phyloP scores from a whole-genome alignment of 2,888 invertebrate genomes.

The Dendrolimus houi region DNA sequence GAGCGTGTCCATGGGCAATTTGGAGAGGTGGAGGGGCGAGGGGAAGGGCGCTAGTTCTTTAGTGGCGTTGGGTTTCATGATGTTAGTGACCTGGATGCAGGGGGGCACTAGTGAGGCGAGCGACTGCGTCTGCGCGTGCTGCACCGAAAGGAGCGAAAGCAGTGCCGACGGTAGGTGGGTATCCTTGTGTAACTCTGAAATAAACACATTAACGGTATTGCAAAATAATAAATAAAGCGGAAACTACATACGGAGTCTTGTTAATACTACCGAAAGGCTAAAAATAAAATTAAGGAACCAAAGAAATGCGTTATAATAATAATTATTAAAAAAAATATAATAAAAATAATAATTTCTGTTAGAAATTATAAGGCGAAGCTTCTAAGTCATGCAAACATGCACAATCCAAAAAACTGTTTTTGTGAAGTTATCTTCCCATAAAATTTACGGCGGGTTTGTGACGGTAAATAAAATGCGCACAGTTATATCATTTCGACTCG shows the following conservation, averaged over 20 bases:
- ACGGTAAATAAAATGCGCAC: conserved; percentile 38
- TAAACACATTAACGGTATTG: conserved; percentile 64
- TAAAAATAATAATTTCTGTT: conserved; percentile 57
- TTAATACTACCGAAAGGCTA: conserved; percentile 74
- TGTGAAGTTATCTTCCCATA: conserved; percentile 68
- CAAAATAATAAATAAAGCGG: conserved; percentile 59
- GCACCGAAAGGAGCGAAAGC: conserved; percentile 62
- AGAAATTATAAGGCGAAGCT: conserved; percentile 74
- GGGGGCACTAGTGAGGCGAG: conserved; percentile 39
- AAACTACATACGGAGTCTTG: conserved; percentile 62
- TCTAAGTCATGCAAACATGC: conserved; percentile 75
- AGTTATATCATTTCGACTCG: conserved; percentile 24
- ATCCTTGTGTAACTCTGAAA: conserved; percentile 67
- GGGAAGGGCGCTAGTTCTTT: conserved; percentile 18
- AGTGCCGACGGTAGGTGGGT: conserved; percentile 57
- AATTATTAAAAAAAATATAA: conserved; percentile 36
- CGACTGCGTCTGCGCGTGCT: conserved; percentile 37
- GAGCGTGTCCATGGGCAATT: conserved; percentile 25
- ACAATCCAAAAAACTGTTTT: conserved; percentile 57
- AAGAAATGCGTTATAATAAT: conserved; percentile 75
- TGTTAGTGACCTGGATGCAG: conserved; percentile 39
- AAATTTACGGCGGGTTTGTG: conserved; percentile 23
- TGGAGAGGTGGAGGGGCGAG: conserved; percentile 18
- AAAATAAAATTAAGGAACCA: conserved; percentile 74
- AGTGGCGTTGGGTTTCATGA: conserved; percentile 25